A percentile compares a stretch with the other conserved stretches of the same genome.
Conservation (phyloP, 2,797 vertebrate species). For the Balearica regulorum region DNA sequence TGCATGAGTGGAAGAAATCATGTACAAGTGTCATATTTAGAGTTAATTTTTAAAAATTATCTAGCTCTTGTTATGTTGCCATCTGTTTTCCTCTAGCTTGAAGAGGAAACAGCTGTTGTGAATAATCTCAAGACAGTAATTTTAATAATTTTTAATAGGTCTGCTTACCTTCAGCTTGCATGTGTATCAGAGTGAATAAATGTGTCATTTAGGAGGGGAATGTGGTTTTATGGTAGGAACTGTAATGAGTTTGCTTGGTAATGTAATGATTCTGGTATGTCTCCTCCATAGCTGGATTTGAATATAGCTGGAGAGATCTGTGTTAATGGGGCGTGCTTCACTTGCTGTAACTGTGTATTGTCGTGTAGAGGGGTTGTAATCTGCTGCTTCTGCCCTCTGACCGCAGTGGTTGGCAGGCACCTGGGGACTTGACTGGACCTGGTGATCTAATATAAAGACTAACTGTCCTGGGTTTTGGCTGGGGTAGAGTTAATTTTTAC, state of each 20-base stretch:
- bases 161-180: constrained; percentile 36
- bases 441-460: neutral
- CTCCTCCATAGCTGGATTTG: neutral
- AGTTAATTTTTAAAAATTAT: constrained; percentile 46
- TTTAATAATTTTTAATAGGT: constrained; percentile 50
- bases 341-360: neutral
- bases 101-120: constrained; percentile 60
- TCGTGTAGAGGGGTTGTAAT: neutral
- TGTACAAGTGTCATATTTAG: constrained; percentile 42
- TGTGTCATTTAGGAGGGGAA: neutral
- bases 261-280: neutral
- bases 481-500: too few species aligned
- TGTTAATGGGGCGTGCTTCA: neutral
- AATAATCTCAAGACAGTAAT: constrained; percentile 45
- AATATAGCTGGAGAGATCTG: neutral
- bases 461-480: too few species aligned
- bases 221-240: neutral
- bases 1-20: constrained; percentile 42
- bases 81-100: constrained; percentile 63
- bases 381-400: neutral
- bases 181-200: neutral
- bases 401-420: neutral
- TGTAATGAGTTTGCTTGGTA: neutral
- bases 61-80: constrained; percentile 52
- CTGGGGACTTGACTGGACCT: neutral